phyloP scores from a whole-genome alignment of 2,888 invertebrate genomes.

The Aphidoletes aphidimyza region DNA sequence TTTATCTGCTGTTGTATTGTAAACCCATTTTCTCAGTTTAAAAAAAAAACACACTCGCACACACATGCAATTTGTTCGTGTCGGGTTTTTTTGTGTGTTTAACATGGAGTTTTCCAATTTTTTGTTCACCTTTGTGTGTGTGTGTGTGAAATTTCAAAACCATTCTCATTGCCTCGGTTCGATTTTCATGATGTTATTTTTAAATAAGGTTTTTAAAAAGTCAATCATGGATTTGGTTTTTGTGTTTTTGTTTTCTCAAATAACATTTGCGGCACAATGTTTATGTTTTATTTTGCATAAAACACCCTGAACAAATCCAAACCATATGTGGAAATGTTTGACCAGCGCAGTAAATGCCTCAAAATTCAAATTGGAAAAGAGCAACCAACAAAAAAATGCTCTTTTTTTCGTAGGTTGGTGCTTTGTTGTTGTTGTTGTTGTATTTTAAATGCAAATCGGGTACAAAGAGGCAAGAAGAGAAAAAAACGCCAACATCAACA shows the following conservation, averaged over 20 bases:
- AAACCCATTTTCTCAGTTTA: not conserved
- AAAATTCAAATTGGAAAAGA: not conserved
- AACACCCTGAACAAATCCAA: not conserved
- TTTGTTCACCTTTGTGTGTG: not conserved
- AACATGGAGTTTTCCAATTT: not conserved
- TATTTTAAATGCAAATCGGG: too few species aligned
- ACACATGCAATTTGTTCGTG: too few species aligned
- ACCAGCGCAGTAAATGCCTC: too few species aligned
- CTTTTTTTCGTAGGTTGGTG: too few species aligned
- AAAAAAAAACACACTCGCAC: too few species aligned
- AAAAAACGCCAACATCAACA: not conserved
- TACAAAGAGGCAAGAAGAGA: too few species aligned
- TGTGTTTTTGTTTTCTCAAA: conserved; percentile 23
- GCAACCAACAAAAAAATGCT: not conserved
- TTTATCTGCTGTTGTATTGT: not conserved
- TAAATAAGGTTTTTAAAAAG: conserved; percentile 39
- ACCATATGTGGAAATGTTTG: not conserved
- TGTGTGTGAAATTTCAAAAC: not conserved
- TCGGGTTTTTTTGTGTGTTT: too few species aligned
- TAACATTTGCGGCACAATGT: conserved; percentile 48
- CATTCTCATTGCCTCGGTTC: not conserved
- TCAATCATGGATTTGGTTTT: conserved; percentile 44
- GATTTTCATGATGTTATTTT: conserved; percentile 9
- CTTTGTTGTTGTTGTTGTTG: too few species aligned
- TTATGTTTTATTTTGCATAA: not conserved